Percentiles rank a stretch among this genome's conserved stretches.
These are phyloP conservation scores for Otolemur garnettii DNA, from an alignment of 2,113 vertebrate genomes.

Conservation along the genomic window DNA sequence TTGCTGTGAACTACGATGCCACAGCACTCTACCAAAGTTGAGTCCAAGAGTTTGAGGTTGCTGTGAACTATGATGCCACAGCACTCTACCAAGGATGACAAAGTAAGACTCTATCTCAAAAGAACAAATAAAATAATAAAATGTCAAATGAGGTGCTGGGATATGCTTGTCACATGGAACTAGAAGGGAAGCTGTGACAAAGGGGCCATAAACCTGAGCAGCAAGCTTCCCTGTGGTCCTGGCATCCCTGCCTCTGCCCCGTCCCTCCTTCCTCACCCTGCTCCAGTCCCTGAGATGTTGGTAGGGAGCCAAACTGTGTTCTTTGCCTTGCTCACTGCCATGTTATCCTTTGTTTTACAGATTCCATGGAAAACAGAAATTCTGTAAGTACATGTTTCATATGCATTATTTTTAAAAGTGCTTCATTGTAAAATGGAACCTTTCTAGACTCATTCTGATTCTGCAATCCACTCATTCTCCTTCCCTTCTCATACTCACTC, in stretches of 20 bases:
- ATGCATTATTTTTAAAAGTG: neutral
- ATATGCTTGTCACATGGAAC: neutral
- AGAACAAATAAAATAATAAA: neutral
- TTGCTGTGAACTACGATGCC: too few relatives aligned
- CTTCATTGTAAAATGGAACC: neutral
- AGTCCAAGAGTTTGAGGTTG: too few relatives aligned
- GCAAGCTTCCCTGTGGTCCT: neutral
- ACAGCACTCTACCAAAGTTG: too few relatives aligned
- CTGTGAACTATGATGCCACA: too few relatives aligned
- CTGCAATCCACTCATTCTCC: neutral
- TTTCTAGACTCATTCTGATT: neutral
- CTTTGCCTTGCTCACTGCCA: neutral
- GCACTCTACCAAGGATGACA: too few relatives aligned
- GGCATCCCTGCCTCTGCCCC: neutral
- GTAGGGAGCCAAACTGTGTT: neutral
- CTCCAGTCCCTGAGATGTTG: neutral
- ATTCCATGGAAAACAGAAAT: constrained; percentile 85
- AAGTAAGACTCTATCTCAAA: too few relatives aligned
- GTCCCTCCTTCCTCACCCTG: too few relatives aligned
- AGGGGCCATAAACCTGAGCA: neutral
- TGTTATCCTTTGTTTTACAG: constrained; percentile 86
- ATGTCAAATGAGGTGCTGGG: neutral
- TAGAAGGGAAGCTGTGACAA: neutral
- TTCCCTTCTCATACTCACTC: neutral
- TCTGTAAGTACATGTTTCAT: constrained; percentile 86